Evolutionary conservation across 35 echinoderm and acorn worm species (phyloP), one percentile per base, ranked within the genome.

Genomic region (Antedon bifida): DNA sequence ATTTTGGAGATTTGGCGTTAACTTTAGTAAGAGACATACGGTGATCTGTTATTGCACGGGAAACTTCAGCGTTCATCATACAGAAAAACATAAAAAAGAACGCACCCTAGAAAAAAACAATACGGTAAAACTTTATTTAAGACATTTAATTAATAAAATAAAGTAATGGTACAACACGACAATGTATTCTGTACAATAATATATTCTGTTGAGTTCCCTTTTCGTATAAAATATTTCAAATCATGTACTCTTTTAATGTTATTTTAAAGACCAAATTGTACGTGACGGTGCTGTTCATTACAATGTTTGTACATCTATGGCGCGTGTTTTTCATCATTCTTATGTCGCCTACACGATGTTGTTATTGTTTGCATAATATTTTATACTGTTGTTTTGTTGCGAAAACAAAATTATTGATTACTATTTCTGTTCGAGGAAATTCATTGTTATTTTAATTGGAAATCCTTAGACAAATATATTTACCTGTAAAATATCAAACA

Each of bases 41-140:
- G 33, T 88, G 78, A 39, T 99, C 95, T 13, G 86, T 82, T 1
- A 99, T 74, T 0, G 89, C 77, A 31, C 89, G 88, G 0, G 87
- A 85, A 26, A 99, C 89, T 79, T 99, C 95, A 3, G 87, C 90
- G 55, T 99, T 92, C 21, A 99, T 74, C 12, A 84, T 78, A 35
- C 90, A 92, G 88, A 99, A 99, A 34, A 99, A 99, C 19, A 91
- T 86, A 78, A 99, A 99, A 77, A 99, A 99, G 81, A 99, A 99
- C 34, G 91, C 90, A 8, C 95, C 95, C 95, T 99, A 44, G 17
- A 88, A 51, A 29, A 32, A 75, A 55, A 44, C 83, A 75, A 74
- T 34, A 74, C 14, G 5, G 28, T 36, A 42, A 10, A 10, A 5
- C 32, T 29, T 5, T 7, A n/a, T 42, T 7, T 42, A 42, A 42